Base-by-base conservation (phyloP, 2,888 invertebrate genomes). In the Alloplasta piceator region DNA sequence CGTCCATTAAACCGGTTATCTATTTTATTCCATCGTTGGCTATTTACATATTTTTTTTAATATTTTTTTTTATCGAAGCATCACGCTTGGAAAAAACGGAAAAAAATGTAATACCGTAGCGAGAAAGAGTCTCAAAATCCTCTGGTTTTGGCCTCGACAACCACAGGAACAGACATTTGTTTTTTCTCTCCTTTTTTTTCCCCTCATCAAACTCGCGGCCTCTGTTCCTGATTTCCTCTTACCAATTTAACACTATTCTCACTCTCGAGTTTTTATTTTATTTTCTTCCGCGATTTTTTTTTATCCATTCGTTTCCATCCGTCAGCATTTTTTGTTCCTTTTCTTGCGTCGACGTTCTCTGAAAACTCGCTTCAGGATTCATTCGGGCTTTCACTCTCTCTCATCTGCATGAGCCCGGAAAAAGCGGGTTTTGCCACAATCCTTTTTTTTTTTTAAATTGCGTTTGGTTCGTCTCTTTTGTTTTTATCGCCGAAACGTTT, bases 261-360 rank as follows among this genome's bases (percentile, higher is more conserved):
- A 55, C 43, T 75, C 50, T 14, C 72, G 66, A 36, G 6, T 5
- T 41, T 26, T 41, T 38, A 26, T 74, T n/a, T 64, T 58, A 26
- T 12, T 52, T 67, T 43, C 43, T 61, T 60, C 43, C 36, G 38
- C 9, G 6, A 43, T 43, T 68, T 73, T 50, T 14, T 63, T 70
- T 60, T 12, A 38, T 55, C 66, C 74, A 16, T 38, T 38, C 60
- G 26, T 56, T 66, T 48, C 66, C 50, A 43, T 67, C 43, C 71
- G 71, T 75, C 75, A 71, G 71, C 26, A 67, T 67, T 78, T 78
- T 67, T 77, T 66, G 26, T 26, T 26, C 72, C 39, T 41, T 10
- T 36, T 3, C 48, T 12, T n/a, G 56, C 48, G 70, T 41, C 77
- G 55, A 56, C 64, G 56, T 46, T 56, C 36, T 56, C 61, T 46